A percentile compares a stretch with the other conserved stretches of the same genome.
phyloP scores from a whole-genome alignment of 2,888 invertebrate species.

The Hypolimnas misippus region DNA sequence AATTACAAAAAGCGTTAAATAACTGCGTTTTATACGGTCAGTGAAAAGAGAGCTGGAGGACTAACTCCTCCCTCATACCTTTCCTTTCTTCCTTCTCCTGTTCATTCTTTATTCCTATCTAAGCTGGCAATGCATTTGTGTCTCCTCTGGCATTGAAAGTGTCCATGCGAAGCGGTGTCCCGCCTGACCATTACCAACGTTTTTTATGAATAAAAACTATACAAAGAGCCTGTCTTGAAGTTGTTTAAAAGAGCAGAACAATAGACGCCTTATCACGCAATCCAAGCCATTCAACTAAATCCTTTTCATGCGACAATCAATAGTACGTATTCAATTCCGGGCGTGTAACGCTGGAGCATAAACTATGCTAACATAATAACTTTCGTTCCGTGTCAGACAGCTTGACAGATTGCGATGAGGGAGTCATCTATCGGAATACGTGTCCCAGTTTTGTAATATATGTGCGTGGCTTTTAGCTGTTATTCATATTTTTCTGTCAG shows the following conservation, averaged over 20 bases:
- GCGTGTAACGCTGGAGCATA: constrained; percentile 10
- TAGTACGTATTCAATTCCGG: not conserved
- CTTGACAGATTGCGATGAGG: constrained; percentile 49
- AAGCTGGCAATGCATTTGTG: too few relatives aligned
- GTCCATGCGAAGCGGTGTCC: too few relatives aligned
- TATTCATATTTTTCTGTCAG: constrained; percentile 38
- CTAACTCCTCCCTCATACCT: too few relatives aligned
- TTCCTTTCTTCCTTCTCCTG: too few relatives aligned
- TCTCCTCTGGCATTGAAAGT: too few relatives aligned
- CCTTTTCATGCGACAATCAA: not conserved
- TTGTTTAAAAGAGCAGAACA: not conserved
- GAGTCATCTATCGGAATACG: constrained; percentile 44
- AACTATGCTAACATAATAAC: constrained; percentile 36
- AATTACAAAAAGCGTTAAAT: too few relatives aligned
- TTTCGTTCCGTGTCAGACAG: constrained; percentile 44
- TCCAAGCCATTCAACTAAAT: not conserved
- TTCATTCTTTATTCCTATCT: too few relatives aligned
- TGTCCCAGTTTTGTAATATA: constrained; percentile 39
- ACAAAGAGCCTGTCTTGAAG: not conserved
- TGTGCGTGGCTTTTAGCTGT: constrained; percentile 35
- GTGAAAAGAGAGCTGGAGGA: too few relatives aligned
- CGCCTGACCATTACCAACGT: too few relatives aligned
- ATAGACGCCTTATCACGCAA: not conserved
- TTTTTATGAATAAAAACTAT: too few relatives aligned
- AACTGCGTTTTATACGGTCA: too few relatives aligned